Evolutionary conservation across 1,140 invertebrate genomes (phyloP), one percentile per base, ranked within the genome.

Genomic region (Drosophila fuyamai): DNA sequence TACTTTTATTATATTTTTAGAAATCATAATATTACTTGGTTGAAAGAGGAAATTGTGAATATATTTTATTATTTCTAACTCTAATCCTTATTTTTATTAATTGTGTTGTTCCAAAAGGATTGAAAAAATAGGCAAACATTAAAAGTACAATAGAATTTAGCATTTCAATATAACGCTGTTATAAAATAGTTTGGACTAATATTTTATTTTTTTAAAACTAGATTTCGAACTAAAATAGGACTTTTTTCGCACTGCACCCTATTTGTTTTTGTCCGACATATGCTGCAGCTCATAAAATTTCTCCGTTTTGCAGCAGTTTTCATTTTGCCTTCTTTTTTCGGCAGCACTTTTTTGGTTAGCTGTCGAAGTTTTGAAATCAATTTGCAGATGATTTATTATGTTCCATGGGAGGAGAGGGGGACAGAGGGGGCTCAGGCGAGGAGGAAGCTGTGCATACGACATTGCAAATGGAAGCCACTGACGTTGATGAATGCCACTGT

Each of bases 361-460:
- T 84, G 62, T 66, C 70, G 66, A 90, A 89, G 78, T 84, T 89
- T 89, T 81, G 81, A 89, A 89, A 89, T 89, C 84, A 89, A 89
- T 89, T 90, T 89, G 70, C 84, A 89, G 81, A 89, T 89, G 84
- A 89, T 89, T 89, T 89, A 89, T 89, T 90, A 90, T 89, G 84
- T 75, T 75, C 56, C 36, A 40, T 35, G 29, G n/a, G 18, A 14
- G 51, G n/a, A 10, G 27, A 51, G 9, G 27, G 10, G 36, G 27
- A 9, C 27, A 27, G 27, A 48, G 10, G 27, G 66, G 16, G 10
- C 12, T 40, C 38, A 35, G 43, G 4, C 5, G 29, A 10, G 57
- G 51, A 46, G 74, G 67, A 71, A 50, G 51, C 66, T 71, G 66
- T 84, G 84, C 81, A 90, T 84, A 82, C 76, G 85, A 89, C 80